Evolutionary conservation across 2,888 invertebrate genomes (phyloP).

Genomic region (Lycia hirtaria): DNA sequence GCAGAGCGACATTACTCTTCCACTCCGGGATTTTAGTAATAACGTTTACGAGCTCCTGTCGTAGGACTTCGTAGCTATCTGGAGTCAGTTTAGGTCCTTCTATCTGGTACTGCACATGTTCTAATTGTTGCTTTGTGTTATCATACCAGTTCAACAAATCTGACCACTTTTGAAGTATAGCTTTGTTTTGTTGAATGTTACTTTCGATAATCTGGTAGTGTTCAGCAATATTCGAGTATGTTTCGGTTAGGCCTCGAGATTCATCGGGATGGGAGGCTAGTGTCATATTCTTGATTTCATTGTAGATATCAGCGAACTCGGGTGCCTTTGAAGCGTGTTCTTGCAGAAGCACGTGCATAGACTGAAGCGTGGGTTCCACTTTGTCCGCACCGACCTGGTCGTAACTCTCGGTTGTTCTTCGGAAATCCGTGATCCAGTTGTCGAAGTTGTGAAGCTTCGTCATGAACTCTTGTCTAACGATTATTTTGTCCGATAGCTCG

Average conservation of each 20-base stretch:
- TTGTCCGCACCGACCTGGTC: slow-evolving; percentile 93
- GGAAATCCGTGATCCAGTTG: slow-evolving; percentile 91
- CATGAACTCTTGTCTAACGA: slow-evolving; percentile 93
- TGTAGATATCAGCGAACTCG: slow-evolving; percentile 90
- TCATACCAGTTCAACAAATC: slow-evolving; percentile 93
- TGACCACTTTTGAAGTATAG: slow-evolving; percentile 92
- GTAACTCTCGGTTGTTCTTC: slow-evolving; percentile 89
- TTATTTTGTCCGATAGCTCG: slow-evolving; percentile 91
- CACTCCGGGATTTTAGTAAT: slow-evolving; percentile 88
- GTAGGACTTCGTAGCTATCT: slow-evolving; percentile 88
- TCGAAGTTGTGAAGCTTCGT: slow-evolving; percentile 91
- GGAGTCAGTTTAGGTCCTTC: slow-evolving; percentile 90
- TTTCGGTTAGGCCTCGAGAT: slow-evolving; percentile 89
- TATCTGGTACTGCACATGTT: slow-evolving; percentile 92
- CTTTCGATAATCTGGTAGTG: slow-evolving; percentile 92
- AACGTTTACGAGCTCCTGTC: slow-evolving; percentile 89
- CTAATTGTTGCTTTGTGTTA: slow-evolving; percentile 91
- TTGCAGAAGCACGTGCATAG: slow-evolving; percentile 91
- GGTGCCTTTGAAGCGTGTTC: slow-evolving; percentile 94
- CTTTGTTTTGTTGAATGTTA: slow-evolving; percentile 90
- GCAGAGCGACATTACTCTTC: slow-evolving; percentile 88
- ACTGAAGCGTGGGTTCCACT: slow-evolving; percentile 91
- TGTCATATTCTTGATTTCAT: slow-evolving; percentile 92
- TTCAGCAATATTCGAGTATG: slow-evolving; percentile 90
- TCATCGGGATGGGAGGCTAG: slow-evolving; percentile 90